phyloP scores from a whole-genome alignment of 2,797 vertebrate genomes.

The Acanthis flammea region DNA sequence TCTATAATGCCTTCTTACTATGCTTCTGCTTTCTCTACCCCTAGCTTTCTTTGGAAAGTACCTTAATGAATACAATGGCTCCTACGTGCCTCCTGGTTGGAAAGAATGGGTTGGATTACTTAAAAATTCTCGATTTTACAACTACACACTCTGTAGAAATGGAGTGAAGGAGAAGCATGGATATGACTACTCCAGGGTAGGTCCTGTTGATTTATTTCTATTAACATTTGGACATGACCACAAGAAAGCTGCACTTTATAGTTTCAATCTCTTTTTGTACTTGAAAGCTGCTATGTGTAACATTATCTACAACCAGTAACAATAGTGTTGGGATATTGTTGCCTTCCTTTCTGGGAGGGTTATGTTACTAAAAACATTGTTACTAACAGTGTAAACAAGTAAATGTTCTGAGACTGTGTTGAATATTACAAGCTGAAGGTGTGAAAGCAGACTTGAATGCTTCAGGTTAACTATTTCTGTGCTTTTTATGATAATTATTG shows the following conservation, averaged over 20 bases:
- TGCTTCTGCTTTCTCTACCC: conserved; percentile 7
- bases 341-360: not conserved
- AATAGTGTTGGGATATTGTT: not conserved
- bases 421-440: not conserved
- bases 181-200: conserved; percentile 87
- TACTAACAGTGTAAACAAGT: not conserved
- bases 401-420: not conserved
- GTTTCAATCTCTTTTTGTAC: not conserved
- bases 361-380: not conserved
- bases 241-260: not conserved
- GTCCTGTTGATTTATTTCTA: conserved; percentile 26
- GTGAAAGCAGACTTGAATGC: conserved; percentile 21
- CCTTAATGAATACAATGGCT: conserved; percentile 97
- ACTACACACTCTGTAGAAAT: conserved; percentile 93
- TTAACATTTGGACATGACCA: not conserved
- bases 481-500: conserved; percentile 21
- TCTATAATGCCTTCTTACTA: not conserved
- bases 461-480: not conserved
- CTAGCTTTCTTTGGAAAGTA: conserved; percentile 98
- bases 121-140: conserved; percentile 97
- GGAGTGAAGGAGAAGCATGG: conserved; percentile 92
- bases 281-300: not conserved
- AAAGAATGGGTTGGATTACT: conserved; percentile 94
- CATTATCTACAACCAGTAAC: not conserved
- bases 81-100: conserved; percentile 92